A percentile compares a stretch with the other conserved stretches of the same genome.
Evolutionary conservation across 30 jellyfish, hydroid and myxozoan species (phyloP).

Genomic region (Mastigias papua): DNA sequence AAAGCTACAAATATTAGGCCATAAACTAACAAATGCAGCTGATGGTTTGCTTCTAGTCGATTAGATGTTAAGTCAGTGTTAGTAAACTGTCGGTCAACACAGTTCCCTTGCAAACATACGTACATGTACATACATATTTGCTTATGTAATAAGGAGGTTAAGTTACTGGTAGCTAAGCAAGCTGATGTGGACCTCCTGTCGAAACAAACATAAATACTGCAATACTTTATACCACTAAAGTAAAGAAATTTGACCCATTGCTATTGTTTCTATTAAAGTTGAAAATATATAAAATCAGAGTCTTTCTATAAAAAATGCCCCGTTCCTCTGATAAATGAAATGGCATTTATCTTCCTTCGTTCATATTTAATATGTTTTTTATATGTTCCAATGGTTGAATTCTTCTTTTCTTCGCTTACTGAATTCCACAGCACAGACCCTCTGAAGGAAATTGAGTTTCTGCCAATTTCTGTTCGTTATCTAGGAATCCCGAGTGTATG

Average conservation of each 20-base stretch:
- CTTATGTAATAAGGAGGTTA: background rate
- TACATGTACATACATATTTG: conserved; percentile 4
- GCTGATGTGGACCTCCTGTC: conserved; percentile 40
- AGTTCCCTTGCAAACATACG: no score
- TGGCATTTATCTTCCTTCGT: conserved; percentile 63
- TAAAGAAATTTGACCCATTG: background rate
- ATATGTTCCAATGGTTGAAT: conserved; percentile 19
- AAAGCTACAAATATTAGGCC: no score
- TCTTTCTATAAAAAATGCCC: conserved; percentile 11
- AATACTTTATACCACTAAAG: background rate
- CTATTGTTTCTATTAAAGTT: conserved; percentile 10
- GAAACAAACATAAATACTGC: background rate
- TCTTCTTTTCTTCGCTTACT: conserved; percentile 19
- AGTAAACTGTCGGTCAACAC: no score
- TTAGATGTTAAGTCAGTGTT: no score
- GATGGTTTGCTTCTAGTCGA: no score
- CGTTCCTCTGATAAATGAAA: conserved; percentile 51
- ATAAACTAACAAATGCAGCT: no score
- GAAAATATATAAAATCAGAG: conserved; percentile 40
- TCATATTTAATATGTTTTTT: conserved; percentile 41
- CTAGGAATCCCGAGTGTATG: conserved; percentile 5
- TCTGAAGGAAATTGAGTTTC: conserved; percentile 39
- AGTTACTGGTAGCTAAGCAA: background rate
- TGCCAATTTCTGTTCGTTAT: conserved; percentile 25
- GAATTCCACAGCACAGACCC: conserved; percentile 31